phyloP scores from a whole-genome alignment of 2,888 invertebrate species.

The Dolichomitus sp. region DNA sequence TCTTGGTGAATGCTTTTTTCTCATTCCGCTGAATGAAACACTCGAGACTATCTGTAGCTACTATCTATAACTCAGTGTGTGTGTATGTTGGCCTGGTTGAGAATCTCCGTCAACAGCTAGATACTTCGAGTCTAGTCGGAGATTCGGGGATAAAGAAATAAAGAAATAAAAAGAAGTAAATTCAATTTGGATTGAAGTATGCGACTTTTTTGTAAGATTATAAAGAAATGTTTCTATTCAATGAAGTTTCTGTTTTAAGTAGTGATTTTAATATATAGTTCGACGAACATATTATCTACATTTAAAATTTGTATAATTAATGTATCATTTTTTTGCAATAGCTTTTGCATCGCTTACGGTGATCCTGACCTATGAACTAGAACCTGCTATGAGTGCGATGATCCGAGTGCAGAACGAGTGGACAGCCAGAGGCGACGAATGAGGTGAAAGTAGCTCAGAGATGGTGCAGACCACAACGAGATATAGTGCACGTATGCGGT shows the following conservation, averaged over 20 bases:
- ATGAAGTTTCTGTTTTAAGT: not conserved
- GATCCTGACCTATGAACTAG: not conserved
- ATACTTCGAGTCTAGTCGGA: not conserved
- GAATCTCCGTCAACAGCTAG: slow-evolving; percentile 5
- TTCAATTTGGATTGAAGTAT: not conserved
- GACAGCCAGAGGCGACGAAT: slow-evolving; percentile 31
- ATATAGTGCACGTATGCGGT: slow-evolving; percentile 11
- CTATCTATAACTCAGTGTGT: not conserved
- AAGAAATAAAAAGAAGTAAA: not conserved
- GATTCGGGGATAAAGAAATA: not conserved
- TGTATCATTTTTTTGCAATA: not conserved
- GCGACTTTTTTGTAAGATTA: not conserved
- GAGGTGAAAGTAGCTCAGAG: slow-evolving; percentile 44
- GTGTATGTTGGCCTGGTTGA: not conserved
- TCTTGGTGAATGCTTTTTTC: slow-evolving; percentile 30
- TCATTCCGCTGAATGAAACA: slow-evolving; percentile 42
- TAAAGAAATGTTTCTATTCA: not conserved
- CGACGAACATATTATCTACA: not conserved
- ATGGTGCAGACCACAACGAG: slow-evolving; percentile 26
- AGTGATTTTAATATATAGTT: not conserved
- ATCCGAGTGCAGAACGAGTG: slow-evolving; percentile 22
- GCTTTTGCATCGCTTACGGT: slow-evolving; percentile 1
- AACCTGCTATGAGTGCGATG: slow-evolving; percentile 3
- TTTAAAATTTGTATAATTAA: not conserved
- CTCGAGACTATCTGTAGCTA: slow-evolving; percentile 34